Percentiles rank a stretch among this genome's conserved stretches.
These are phyloP conservation scores for Pseudopodoces humilis DNA, from an alignment of 2,113 vertebrate species.

Conservation along the genomic window DNA sequence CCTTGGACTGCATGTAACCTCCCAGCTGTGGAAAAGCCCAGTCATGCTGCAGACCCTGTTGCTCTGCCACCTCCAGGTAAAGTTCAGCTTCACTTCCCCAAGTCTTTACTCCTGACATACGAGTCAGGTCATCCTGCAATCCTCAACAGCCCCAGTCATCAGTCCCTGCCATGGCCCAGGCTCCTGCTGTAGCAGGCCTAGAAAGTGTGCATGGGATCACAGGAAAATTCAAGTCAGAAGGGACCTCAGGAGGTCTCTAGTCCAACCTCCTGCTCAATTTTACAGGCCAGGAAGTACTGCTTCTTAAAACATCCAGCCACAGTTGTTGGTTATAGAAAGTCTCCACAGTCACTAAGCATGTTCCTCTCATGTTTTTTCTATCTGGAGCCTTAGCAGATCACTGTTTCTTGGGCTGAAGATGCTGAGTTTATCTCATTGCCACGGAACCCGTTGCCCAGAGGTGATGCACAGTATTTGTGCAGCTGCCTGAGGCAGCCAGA, in stretches of 20 bases:
- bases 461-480: not conserved
- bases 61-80: not conserved
- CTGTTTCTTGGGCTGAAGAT: not conserved
- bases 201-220: not conserved
- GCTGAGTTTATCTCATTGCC: not conserved
- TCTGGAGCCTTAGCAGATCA: not conserved
- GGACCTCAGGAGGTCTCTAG: not conserved
- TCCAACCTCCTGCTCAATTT: not conserved
- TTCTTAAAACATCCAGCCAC: not conserved
- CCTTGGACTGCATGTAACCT: not conserved
- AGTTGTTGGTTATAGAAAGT: not conserved
- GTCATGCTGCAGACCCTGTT: not conserved
- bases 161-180: not conserved
- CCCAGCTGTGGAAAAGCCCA: not conserved
- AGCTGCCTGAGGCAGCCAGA: not conserved
- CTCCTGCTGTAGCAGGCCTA: not conserved
- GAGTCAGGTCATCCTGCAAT: not conserved
- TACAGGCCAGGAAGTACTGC: not conserved
- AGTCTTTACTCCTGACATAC: not conserved
- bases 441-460: not conserved
- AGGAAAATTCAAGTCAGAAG: not conserved
- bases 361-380: not conserved
- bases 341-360: not conserved
- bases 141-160: not conserved
- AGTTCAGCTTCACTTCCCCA: not conserved